These are phyloP conservation scores for Ochlodes sylvanus DNA, from an alignment of 2,888 invertebrate species.

Conservation along the genomic window DNA sequence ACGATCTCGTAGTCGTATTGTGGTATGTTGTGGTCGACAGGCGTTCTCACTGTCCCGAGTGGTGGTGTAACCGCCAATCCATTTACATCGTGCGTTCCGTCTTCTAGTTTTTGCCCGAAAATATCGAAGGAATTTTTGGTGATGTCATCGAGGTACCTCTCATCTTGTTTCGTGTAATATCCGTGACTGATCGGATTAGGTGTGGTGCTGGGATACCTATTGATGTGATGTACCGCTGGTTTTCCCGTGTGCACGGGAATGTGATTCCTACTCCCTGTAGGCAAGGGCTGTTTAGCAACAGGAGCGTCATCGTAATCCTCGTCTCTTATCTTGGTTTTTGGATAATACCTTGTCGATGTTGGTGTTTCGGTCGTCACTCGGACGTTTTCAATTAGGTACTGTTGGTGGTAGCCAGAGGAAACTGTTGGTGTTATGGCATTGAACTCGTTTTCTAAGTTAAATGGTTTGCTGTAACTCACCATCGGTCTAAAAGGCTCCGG, in stretches of 20 bases:
- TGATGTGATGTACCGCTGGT: constrained; percentile 58
- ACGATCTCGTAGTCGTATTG: constrained; percentile 81
- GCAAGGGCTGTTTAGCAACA: constrained; percentile 60
- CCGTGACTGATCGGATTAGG: constrained; percentile 85
- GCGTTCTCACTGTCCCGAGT: constrained; percentile 74
- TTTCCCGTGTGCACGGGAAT: constrained; percentile 69
- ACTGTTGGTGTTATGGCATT: constrained; percentile 73
- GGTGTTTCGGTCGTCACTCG: constrained; percentile 82
- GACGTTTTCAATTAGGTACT: constrained; percentile 75
- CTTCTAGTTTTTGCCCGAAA: constrained; percentile 88
- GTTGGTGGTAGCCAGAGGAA: constrained; percentile 72
- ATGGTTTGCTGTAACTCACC: constrained; percentile 85
- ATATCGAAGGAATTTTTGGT: constrained; percentile 90
- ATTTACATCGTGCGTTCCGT: constrained; percentile 75
- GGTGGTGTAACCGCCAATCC: constrained; percentile 78
- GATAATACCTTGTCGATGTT: constrained; percentile 78
- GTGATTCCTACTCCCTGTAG: constrained; percentile 66
- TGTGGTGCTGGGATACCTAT: constrained; percentile 76
- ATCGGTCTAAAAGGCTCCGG: constrained; percentile 87
- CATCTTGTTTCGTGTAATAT: constrained; percentile 88
- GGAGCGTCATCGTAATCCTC: constrained; percentile 75
- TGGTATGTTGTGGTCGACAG: constrained; percentile 81
- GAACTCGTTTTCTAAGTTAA: constrained; percentile 74
- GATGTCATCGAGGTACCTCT: constrained; percentile 88
- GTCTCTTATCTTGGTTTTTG: constrained; percentile 74